Evolutionary conservation across 2,888 invertebrate species (phyloP), one percentile per base, ranked within the genome.

Genomic region (Drosophila fulvimacula): DNA sequence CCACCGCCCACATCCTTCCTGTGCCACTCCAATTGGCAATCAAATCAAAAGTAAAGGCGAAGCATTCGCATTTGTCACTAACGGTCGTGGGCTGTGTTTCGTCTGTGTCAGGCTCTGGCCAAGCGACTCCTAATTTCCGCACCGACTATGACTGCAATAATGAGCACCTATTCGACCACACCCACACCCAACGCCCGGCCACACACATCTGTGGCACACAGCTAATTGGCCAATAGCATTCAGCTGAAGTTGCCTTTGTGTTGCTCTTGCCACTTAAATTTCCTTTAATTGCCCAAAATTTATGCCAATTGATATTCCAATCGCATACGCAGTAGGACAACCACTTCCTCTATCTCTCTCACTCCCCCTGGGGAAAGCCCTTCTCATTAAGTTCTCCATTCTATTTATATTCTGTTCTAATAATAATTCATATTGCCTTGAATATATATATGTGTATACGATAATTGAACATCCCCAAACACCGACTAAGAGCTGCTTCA

Each of bases 281-380:
- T 67, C 57, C 73, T 81, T 82, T 82, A 83, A 87, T 83, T 86
- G 81, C 69, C 79, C 51, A 56, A 83, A 83, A 83, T 80, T 83
- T 71, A 83, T 81, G 84, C 30, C 48, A 56, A 74, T 63, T 71
- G 62, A 55, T 72, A 83, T 67, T 68, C 74, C 51, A 55, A 34
- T 48, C 56, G 55, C 66, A 56, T 53, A 59, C 39, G 15, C 39
- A 19, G 4, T 27, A 2, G n/a, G 41, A 13, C 19, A 15, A 30
- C 41, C 10, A 19, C 41, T 34, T 24, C 17, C 36, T 13, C n/a
- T 13, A 1, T 6, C 57, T n/a, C 5, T 24, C 44, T 42, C 2
- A n/a, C n/a, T 1, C 34, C 15, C 24, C 3, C 27, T 21, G 10
- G n/a, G 24, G 1, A 10, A n/a, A 24, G 44, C 5, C 27, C n/a